phyloP scores from a whole-genome alignment of 2,888 invertebrate species.

The Ochropacha duplaris region DNA sequence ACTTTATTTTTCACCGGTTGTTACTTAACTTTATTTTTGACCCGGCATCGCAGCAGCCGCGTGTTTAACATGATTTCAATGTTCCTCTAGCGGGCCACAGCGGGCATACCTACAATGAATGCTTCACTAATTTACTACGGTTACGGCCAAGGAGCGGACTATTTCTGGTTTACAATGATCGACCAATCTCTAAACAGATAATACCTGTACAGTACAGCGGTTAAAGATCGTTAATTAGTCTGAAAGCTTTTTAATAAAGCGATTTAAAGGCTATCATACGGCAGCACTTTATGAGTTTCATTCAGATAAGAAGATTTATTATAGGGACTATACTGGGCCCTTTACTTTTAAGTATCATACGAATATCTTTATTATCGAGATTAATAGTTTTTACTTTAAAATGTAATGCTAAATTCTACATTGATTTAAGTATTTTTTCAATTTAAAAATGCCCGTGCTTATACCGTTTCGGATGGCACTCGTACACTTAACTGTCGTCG shows the following conservation, averaged over 20 bases:
- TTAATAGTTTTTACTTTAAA: background rate
- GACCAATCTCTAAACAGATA: constrained; percentile 48
- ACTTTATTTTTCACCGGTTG: constrained; percentile 45
- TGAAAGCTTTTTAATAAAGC: constrained; percentile 60
- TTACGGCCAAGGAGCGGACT: constrained; percentile 45
- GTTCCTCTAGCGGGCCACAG: constrained; percentile 45
- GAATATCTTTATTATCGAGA: background rate
- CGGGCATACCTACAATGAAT: constrained; percentile 35
- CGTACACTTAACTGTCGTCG: constrained; percentile 16
- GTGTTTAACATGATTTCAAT: constrained; percentile 57
- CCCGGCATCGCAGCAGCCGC: constrained; percentile 34
- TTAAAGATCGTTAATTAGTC: constrained; percentile 63
- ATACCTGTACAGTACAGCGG: constrained; percentile 49
- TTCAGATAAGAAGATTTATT: constrained; percentile 60
- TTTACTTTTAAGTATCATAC: background rate
- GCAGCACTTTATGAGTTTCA: constrained; percentile 55
- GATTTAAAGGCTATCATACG: constrained; percentile 59
- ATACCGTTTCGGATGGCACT: background rate
- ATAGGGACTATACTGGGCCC: constrained; percentile 25
- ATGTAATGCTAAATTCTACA: background rate
- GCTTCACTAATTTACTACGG: constrained; percentile 55
- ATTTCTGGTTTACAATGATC: constrained; percentile 54
- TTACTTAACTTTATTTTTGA: constrained; percentile 56
- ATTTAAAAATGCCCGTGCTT: background rate
- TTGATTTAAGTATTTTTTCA: background rate